These are phyloP conservation scores for Drosophila kurseongensis DNA, from an alignment of 1,140 invertebrate species.

Conservation along the genomic window DNA sequence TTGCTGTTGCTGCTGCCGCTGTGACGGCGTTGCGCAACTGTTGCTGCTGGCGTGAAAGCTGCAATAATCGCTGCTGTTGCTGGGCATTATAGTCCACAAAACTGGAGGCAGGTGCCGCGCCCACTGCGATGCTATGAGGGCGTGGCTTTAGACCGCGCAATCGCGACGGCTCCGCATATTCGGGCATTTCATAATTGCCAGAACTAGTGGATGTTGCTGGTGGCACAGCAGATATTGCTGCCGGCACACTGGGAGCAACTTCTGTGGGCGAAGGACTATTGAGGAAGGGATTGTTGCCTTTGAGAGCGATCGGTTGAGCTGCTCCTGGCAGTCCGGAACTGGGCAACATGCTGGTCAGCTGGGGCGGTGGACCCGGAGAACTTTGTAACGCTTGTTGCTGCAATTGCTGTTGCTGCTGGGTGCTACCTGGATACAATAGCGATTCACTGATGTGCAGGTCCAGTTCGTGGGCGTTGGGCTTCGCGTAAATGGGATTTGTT, in stretches of 20 bases:
- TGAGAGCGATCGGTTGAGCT: constrained; percentile 73
- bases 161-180: constrained; percentile 77
- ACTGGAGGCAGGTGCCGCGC: constrained; percentile 42
- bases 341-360: constrained; percentile 70
- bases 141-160: constrained; percentile 75
- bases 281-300: constrained; percentile 80
- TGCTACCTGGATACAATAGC: constrained; percentile 69
- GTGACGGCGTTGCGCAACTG: constrained; percentile 74
- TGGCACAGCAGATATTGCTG: constrained; percentile 7
- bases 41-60: constrained; percentile 76
- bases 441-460: constrained; percentile 79
- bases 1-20: constrained; percentile 29
- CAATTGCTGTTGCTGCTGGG: constrained; percentile 37
- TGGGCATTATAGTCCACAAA: constrained; percentile 77
- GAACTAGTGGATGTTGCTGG: constrained; percentile 24
- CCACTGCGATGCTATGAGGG: constrained; percentile 79
- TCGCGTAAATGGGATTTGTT: constrained; percentile 54
- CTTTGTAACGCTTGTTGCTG: constrained; percentile 60
- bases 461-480: constrained; percentile 65
- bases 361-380: constrained; percentile 70
- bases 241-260: constrained; percentile 20
- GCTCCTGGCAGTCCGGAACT: constrained; percentile 62
- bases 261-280: constrained; percentile 81
- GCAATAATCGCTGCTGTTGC: constrained; percentile 79
- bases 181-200: constrained; percentile 72